Base-by-base conservation (phyloP, 2,888 invertebrate species). In the Leptopilina syphax region DNA sequence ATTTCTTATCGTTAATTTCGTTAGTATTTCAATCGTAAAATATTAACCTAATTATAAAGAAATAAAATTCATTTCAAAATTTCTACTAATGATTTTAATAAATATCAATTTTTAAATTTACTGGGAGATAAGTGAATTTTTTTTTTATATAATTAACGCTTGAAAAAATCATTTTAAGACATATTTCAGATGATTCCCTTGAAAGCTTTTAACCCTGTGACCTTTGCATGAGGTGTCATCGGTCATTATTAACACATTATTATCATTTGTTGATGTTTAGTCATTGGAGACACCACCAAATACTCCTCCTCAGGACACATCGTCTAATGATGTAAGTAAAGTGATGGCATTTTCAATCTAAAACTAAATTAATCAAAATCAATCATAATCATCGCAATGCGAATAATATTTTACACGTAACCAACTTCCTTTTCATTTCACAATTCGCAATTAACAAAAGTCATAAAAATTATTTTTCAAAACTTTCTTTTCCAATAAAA, bases 201-300 rank as follows among this genome's bases (percentile, higher is more conserved):
- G 9, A 34, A 44, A 80, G 66, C 57, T 78, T 12, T n/a, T 63
- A 54, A 77, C 77, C 44, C 12, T 68, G 27, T 54, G 44, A 57
- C 68, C 77, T 81, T 67, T 82, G 88, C 88, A 87, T 89, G 86
- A 80, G 80, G 84, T 83, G 83, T 85, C 85, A 86, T 85, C 84
- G 84, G 82, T 87, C 85, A 88, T 88, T 87, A 89, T 89, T 90
- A 89, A 89, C 87, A 87, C 86, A 81, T 85, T 86, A 85, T 89
- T 89, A 86, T 90, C 88, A 86, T 90, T 90, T 89, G 85, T 89
- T 86, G 87, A 85, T 89, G 87, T 88, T 88, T 89, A 91, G 91
- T 89, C 90, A 83, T 86, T 88, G 83, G 86, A 88, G 79, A 88
- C 89, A 82, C 87, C 89, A 50, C 88, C 90, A 82, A 90, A 91